These are phyloP conservation scores for Hedychridium roseum DNA, from an alignment of 2,888 invertebrate species.

Conservation along the genomic window DNA sequence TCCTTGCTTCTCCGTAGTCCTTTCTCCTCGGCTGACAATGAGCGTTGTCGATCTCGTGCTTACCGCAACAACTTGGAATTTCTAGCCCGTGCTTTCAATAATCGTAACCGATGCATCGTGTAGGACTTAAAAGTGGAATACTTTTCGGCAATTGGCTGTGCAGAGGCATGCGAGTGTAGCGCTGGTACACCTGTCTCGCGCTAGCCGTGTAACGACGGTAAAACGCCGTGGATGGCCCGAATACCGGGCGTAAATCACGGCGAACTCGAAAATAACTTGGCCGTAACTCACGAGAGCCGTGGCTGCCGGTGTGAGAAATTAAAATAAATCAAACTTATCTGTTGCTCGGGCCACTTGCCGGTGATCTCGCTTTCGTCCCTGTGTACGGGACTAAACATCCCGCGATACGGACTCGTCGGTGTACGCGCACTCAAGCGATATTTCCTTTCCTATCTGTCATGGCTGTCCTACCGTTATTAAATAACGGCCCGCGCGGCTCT, in stretches of 20 bases:
- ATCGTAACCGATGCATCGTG: too few relatives aligned
- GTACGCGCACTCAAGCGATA: too few relatives aligned
- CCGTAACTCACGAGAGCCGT: conserved; percentile 42
- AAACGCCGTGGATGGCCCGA: conserved; percentile 43
- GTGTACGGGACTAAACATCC: conserved; percentile 42
- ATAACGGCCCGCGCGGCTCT: conserved; percentile 17
- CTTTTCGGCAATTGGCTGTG: too few relatives aligned
- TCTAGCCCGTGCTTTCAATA: too few relatives aligned
- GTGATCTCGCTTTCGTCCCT: conserved; percentile 45
- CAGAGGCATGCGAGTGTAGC: too few relatives aligned
- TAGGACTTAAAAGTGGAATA: too few relatives aligned
- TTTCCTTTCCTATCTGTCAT: conserved; percentile 38
- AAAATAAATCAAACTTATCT: conserved; percentile 62
- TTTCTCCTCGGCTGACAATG: conserved; percentile 11
- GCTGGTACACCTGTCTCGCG: conserved; percentile 46
- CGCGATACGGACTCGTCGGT: conserved; percentile 30
- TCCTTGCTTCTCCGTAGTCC: not conserved
- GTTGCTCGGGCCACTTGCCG: conserved; percentile 51
- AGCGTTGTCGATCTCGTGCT: conserved; percentile 13
- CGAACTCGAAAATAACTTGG: conserved; percentile 55
- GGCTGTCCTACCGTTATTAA: conserved; percentile 27
- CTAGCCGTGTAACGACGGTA: conserved; percentile 45
- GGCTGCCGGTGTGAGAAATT: conserved; percentile 49
- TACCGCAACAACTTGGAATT: conserved; percentile 25
- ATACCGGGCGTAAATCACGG: conserved; percentile 52